Percentiles rank a stretch among this genome's conserved stretches.
These are phyloP conservation scores for Phoxinus dragarum DNA, from an alignment of 2,797 vertebrate genomes.

Conservation along the genomic window DNA sequence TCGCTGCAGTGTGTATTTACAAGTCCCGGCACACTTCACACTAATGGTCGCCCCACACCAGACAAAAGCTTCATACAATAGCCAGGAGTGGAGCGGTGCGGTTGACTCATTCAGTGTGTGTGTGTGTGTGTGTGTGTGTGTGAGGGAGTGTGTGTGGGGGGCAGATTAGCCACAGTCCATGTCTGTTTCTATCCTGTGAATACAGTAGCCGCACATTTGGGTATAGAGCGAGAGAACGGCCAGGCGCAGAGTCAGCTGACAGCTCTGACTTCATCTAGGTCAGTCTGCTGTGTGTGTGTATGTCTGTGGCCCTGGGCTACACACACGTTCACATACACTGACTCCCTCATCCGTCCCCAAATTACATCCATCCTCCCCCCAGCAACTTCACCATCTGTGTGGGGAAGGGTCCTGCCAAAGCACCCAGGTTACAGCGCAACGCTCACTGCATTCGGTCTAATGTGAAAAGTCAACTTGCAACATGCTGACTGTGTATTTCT, in stretches of 20 bases:
- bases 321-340: slow-evolving; percentile 36
- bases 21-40: slow-evolving; percentile 8
- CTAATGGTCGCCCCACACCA: slow-evolving; percentile 35
- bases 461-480: slow-evolving; percentile 10
- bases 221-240: slow-evolving; percentile 39
- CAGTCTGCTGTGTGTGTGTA: slow-evolving; percentile 54
- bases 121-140: slow-evolving; percentile 34
- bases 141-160: slow-evolving; percentile 4
- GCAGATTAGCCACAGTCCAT: slow-evolving; percentile 37
- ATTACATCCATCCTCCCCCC: slow-evolving; percentile 36
- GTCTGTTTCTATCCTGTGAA: slow-evolving; percentile 39
- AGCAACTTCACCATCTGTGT: slow-evolving; percentile 46
- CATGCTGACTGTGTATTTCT: slow-evolving; percentile 1
- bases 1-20: background rate
- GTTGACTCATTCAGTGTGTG: slow-evolving; percentile 28
- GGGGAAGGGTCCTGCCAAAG: slow-evolving; percentile 22
- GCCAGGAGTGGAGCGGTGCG: slow-evolving; percentile 23
- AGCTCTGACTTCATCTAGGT: slow-evolving; percentile 65
- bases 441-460: background rate
- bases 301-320: slow-evolving; percentile 48
- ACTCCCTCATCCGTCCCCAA: slow-evolving; percentile 40
- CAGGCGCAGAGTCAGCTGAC: slow-evolving; percentile 58
- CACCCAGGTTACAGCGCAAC: slow-evolving; percentile 12
- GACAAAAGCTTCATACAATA: slow-evolving; percentile 54
- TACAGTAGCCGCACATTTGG: slow-evolving; percentile 38